Evolutionary conservation across 64 coral and sea anemone genomes (phyloP), one percentile per base, ranked within the genome.

Genomic region (Montipora foliosa): DNA sequence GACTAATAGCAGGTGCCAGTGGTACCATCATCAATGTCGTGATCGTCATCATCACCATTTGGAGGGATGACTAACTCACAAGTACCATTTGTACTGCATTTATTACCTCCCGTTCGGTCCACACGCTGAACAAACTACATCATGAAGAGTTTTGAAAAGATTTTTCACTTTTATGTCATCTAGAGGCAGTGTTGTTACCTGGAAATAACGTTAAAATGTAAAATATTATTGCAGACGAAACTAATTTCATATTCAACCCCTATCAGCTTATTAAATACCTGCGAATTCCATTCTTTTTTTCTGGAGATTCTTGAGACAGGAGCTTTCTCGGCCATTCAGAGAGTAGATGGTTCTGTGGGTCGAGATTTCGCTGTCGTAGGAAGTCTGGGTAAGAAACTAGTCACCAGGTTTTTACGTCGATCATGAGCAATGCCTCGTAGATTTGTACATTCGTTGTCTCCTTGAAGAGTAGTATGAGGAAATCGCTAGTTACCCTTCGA

Each of bases 401-500:
- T 22, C 22, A 22, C 22, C 22, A 22, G 22, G 22, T 22, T 22
- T 22, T 22, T 0, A 22, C 22, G 0, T 22, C 22, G 22, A 22
- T 22, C 22, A 22, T 22, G 0, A 22, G 22, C 22, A 22, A 22
- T 22, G 22, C 22, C 22, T 22, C 0, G 22, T 22, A 22, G 22
- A 22, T 22, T 22, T 22, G 22, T 22, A 22, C 22, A 22, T 22
- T 22, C 22, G 22, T 22, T 22, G 22, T 22, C 22, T 22, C 25
- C 5, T 5, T 37, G 47, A 15, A n/a, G 7, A 21, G 37, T 37
- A 50, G 4, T 15, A 95, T 92, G 86, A 94, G 83, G 79, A 92
- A 89, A 67, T 78, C 96, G 20, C 44, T 92, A 47, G 93, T 98
- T 29, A 88, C 93, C 6, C n/a, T 98, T 47, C 79, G 96, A 76